Evolutionary conservation across 2,113 vertebrate species (phyloP).

Genomic region (Malurus elegans): DNA sequence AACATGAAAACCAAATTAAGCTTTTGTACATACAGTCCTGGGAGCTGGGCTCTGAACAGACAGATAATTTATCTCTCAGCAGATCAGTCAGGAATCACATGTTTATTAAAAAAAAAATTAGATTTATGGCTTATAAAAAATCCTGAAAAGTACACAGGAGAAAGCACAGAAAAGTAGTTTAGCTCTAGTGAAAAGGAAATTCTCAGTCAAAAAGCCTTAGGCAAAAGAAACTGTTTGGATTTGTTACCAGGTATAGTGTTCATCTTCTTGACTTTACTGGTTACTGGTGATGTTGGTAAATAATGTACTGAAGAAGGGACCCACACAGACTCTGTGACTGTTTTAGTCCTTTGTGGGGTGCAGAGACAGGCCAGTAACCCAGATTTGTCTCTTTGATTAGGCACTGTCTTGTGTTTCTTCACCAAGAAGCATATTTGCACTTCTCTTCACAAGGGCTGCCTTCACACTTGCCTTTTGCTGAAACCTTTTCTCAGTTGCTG

Average conservation of each 20-base stretch:
- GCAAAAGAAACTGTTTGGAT: neutral
- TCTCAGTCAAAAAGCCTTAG: neutral
- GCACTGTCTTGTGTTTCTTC: neutral
- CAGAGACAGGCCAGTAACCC: neutral
- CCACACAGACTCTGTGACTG: neutral
- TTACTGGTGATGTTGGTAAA: neutral
- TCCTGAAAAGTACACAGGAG: neutral
- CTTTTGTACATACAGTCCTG: neutral
- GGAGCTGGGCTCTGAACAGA: neutral
- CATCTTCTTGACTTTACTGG: neutral
- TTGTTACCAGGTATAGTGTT: neutral
- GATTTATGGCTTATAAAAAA: neutral
- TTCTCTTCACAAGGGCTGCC: neutral
- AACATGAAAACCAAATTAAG: neutral
- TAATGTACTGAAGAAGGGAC: neutral
- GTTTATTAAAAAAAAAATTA: neutral
- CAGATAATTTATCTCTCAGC: neutral
- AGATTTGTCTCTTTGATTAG: neutral
- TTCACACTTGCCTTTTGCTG: neutral
- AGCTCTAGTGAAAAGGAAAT: neutral
- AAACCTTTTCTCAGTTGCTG: neutral
- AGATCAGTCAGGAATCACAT: neutral
- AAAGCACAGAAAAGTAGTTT: neutral
- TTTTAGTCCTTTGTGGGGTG: neutral
- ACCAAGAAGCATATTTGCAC: neutral